Evolutionary conservation across 2,888 invertebrate genomes (phyloP).

Genomic region (Netelia fuscicornis): DNA sequence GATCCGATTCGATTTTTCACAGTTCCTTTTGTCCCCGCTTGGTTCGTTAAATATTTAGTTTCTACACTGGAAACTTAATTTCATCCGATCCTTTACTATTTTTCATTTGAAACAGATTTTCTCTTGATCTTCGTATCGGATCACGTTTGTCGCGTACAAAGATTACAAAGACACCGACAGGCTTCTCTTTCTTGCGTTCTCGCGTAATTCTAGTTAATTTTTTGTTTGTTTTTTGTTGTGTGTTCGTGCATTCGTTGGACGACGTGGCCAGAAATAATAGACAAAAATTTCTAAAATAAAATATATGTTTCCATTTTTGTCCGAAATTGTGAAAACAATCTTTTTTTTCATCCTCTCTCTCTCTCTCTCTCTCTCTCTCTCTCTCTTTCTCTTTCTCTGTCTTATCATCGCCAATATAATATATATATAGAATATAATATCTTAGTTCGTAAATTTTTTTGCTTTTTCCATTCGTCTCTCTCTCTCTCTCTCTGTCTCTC

Average conservation of each 20-base stretch:
- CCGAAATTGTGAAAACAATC: constrained; percentile 52
- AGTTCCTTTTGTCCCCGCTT: background rate
- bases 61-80: too few species aligned
- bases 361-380: constrained; percentile 34
- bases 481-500: constrained; percentile 28
- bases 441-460: constrained; percentile 73
- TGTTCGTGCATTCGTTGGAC: constrained; percentile 58
- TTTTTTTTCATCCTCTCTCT: constrained; percentile 30
- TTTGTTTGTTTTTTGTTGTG: constrained; percentile 37
- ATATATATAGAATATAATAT: constrained; percentile 74
- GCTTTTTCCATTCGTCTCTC: constrained; percentile 53
- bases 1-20: constrained; percentile 52
- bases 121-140: constrained; percentile 60
- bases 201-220: constrained; percentile 33
- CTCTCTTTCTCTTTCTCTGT: constrained; percentile 44
- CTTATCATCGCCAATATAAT: constrained; percentile 65
- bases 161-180: constrained; percentile 66
- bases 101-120: too few species aligned
- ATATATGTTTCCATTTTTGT: constrained; percentile 63
- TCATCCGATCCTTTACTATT: too few species aligned
- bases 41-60: background rate
- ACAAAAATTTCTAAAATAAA: constrained; percentile 71
- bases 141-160: constrained; percentile 69
- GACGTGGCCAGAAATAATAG: constrained; percentile 60
- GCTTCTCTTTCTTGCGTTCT: constrained; percentile 27